A percentile compares a stretch with the other conserved stretches of the same genome.
These are phyloP conservation scores for Cephus cinctus DNA, from an alignment of 1,140 invertebrate species.

Conservation along the genomic window DNA sequence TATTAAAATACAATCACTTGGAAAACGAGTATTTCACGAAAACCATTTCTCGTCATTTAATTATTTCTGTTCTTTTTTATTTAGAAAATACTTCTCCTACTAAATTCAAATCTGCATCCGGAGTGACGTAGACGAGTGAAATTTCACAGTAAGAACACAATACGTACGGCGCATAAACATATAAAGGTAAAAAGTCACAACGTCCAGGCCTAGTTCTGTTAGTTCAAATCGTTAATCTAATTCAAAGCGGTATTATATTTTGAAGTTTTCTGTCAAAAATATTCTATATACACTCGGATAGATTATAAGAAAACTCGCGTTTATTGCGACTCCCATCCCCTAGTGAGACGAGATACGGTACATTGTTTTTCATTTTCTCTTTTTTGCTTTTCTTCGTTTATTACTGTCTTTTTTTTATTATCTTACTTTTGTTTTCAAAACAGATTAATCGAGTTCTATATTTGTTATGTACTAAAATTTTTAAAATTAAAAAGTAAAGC, in stretches of 20 bases:
- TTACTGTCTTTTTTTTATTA: background rate
- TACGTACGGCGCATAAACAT: constrained; percentile 35
- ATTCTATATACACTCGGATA: constrained; percentile 13
- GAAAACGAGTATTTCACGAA: background rate
- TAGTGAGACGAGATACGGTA: too few species aligned
- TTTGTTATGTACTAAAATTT: too few species aligned
- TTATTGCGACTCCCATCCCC: too few species aligned
- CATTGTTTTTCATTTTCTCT: background rate
- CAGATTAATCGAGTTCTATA: too few species aligned
- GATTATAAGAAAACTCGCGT: too few species aligned
- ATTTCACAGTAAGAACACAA: constrained; percentile 17
- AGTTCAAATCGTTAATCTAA: constrained; percentile 22
- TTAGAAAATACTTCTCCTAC: constrained; percentile 7
- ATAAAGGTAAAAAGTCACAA: constrained; percentile 32
- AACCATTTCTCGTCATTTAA: constrained; percentile 4
- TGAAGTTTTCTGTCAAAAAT: constrained; percentile 18
- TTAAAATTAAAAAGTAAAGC: too few species aligned
- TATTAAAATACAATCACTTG: constrained; percentile 5
- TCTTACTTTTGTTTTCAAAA: too few species aligned
- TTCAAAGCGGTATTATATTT: constrained; percentile 7
- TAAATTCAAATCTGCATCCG: constrained; percentile 1
- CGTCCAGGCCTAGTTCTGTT: constrained; percentile 12
- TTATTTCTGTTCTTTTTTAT: background rate
- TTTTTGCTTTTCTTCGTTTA: background rate
- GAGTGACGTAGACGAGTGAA: constrained; percentile 16